These are phyloP conservation scores for Penaeus monodon DNA, from an alignment of 2,888 invertebrate genomes.

Conservation along the genomic window DNA sequence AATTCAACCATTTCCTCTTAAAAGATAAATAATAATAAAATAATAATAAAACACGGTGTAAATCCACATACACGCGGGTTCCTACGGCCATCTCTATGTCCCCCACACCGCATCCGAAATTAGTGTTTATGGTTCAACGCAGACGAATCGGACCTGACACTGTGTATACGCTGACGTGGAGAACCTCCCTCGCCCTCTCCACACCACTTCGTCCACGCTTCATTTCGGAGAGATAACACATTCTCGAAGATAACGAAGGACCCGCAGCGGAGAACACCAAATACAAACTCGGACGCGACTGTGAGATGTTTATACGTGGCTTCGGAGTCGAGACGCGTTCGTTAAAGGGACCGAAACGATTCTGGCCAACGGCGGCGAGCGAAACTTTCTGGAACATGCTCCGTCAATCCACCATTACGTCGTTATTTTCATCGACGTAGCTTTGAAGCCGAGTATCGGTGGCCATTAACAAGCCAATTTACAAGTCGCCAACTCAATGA, in stretches of 20 bases:
- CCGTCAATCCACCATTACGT: conserved; percentile 34
- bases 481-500: conserved; percentile 59
- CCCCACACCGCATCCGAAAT: conserved; percentile 33
- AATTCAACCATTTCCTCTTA: too few relatives aligned
- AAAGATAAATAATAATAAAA: too few relatives aligned
- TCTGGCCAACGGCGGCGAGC: not conserved
- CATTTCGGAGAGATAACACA: not conserved
- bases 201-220: conserved; percentile 2
- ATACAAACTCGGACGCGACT: too few relatives aligned
- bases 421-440: conserved; percentile 55
- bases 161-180: conserved; percentile 45
- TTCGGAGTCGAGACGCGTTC: too few relatives aligned
- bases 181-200: not conserved
- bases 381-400: conserved; percentile 30
- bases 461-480: conserved; percentile 57
- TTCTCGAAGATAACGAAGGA: not conserved
- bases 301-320: too few relatives aligned
- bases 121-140: conserved; percentile 45
- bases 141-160: conserved; percentile 50
- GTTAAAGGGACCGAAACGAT: too few relatives aligned
- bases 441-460: conserved; percentile 53
- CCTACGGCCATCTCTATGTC: not conserved
- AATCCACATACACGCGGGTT: too few relatives aligned
- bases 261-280: too few relatives aligned
- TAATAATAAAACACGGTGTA: too few relatives aligned